Evolutionary conservation across 2,888 invertebrate species (phyloP).

Genomic region (Stratiomys singularior): DNA sequence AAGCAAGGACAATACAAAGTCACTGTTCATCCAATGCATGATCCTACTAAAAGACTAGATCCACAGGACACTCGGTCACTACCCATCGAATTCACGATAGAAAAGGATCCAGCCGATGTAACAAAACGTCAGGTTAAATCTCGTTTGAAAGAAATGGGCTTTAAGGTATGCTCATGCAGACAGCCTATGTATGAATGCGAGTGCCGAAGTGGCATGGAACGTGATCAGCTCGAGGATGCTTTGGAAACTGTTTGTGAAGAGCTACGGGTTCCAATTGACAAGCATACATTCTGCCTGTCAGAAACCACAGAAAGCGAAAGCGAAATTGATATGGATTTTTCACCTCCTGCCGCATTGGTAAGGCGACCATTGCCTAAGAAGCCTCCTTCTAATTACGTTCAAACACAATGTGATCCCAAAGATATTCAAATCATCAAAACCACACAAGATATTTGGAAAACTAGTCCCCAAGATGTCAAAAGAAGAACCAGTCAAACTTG

Average conservation of each 20-base stretch:
- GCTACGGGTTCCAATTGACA: constrained; percentile 55
- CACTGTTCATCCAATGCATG: constrained; percentile 75
- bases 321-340: constrained; percentile 77
- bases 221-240: constrained; percentile 66
- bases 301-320: constrained; percentile 67
- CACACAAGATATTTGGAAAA: background rate
- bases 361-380: constrained; percentile 68
- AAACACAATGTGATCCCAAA: constrained; percentile 70
- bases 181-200: constrained; percentile 64
- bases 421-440: constrained; percentile 64
- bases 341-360: constrained; percentile 76
- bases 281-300: constrained; percentile 56
- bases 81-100: constrained; percentile 75
- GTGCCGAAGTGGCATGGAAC: constrained; percentile 63
- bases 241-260: constrained; percentile 66
- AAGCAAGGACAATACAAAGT: constrained; percentile 74
- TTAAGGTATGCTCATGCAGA: constrained; percentile 69
- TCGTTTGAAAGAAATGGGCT: constrained; percentile 68
- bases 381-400: constrained; percentile 68
- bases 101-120: constrained; percentile 68
- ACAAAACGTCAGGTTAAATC: constrained; percentile 69
- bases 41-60: constrained; percentile 68
- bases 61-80: constrained; percentile 75
- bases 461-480: background rate
- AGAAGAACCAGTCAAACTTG: background rate